A percentile compares a stretch with the other conserved stretches of the same genome.
Conservation (phyloP, 2,113 vertebrate genomes). For the Nothobranchius furzeri region DNA sequence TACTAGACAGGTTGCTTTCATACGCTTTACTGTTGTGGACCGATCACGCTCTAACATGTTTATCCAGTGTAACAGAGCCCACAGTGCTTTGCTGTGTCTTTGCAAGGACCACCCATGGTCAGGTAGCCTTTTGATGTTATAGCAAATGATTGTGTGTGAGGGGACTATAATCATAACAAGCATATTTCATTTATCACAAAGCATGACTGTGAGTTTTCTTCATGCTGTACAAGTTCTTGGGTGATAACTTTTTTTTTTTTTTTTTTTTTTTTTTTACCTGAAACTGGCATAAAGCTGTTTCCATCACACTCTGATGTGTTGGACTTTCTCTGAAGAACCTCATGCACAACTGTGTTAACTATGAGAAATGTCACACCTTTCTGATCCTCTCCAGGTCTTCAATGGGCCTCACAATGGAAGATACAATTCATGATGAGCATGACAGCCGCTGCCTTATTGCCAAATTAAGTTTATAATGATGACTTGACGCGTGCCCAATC, state of each 20-base stretch:
- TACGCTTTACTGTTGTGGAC: no score
- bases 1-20: no score
- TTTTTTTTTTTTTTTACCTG: neutral
- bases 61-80: no score
- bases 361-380: slow-evolving; percentile 10
- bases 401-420: slow-evolving; percentile 9
- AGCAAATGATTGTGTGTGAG: no score
- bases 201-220: neutral
- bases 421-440: slow-evolving; percentile 24
- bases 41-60: no score
- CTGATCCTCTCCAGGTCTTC: slow-evolving; percentile 20
- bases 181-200: no score
- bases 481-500: slow-evolving; percentile 56
- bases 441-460: slow-evolving; percentile 18
- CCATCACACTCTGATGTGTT: neutral
- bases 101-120: no score
- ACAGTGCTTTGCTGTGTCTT: no score
- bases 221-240: slow-evolving; percentile 2
- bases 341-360: neutral
- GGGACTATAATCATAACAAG: no score
- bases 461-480: slow-evolving; percentile 54
- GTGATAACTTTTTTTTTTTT: neutral
- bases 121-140: no score
- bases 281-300: slow-evolving; percentile 21
- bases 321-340: slow-evolving; percentile 3